Evolutionary conservation across 2,888 invertebrate genomes (phyloP), one percentile per base, ranked within the genome.

Genomic region (Sturmia bella): DNA sequence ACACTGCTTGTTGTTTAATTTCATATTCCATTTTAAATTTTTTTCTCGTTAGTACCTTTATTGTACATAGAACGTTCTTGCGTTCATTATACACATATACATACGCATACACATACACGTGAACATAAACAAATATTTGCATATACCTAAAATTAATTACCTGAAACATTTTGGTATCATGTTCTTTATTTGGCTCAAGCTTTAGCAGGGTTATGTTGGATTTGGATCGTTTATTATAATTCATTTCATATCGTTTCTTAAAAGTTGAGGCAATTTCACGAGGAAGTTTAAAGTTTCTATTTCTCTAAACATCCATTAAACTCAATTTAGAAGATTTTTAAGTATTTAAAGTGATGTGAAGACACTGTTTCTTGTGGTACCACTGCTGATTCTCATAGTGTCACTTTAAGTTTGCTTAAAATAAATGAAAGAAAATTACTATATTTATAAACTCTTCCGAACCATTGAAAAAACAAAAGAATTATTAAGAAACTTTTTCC

Each of bases 71-170:
- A 37, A 21, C 50, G 41, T 52, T 45, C 43, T 37, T 32, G 17
- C 52, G 39, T 19, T 39, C 66, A 52, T 11, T 54, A 32, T 4
- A 41, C 15, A 32, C 5, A 12, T 19, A 15, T n/a, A 27, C 32
- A 50, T 3, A 41, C 17, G 0, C 9, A 41, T 13, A 45, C 52
- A 17, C 41, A 54, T 37, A 37, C 15, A 11, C 32, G 17, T 17
- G 45, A 13, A 48, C 3, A 43, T n/a, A 43, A 13, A 43, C 15
- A 15, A 13, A n/a, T 43, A 15, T 15, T 43, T 43, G 15, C n/a
- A 41, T 50, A 15, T 48, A 69, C 43, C 43, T 5, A 37, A 79
- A 79, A 79, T 79, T 83, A 79, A 83, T 83, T 83, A 83, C 79
- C 57, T 64, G 70, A 70, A 83, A 79, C 79, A 79, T 78, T 78